Base-by-base conservation (phyloP, 2,113 vertebrate species). In the Engraulis encrasicolus region DNA sequence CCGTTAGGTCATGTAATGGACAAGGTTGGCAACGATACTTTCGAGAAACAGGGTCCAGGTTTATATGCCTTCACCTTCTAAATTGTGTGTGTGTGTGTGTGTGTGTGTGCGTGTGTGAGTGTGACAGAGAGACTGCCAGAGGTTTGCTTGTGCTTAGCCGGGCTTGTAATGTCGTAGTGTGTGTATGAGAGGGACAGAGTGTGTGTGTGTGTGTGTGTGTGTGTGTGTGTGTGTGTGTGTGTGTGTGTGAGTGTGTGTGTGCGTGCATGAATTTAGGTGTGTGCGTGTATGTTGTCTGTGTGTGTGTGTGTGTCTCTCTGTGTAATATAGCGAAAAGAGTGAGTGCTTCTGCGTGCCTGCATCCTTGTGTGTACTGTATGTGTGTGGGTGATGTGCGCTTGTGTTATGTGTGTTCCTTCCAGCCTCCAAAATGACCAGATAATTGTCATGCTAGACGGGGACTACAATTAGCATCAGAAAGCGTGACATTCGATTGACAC, bases 401-500 rank as follows among this genome's bases (percentile, higher is more conserved):
- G 11, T 31, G 23, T n/a, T n/a, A n/a, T 31, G 23, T 27, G 58
- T 15, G 3, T 45, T 45, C 58, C 14, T 6, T 23, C 58, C 48
- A 85, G 82, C 49, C 74, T 71, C 86, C 74, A 78, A 88, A 89
- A 89, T 86, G 78, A 88, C 85, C 37, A 78, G 84, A 83, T 87
- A 23, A 78, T 23, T 89, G 89, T 36, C 82, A 61, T 71, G 20
- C 77, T 78, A 83, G 83, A 87, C 81, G 77, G 86, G 84, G 81
- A 81, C 82, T 78, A 52, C 80, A 86, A 84, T 91, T 89, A 89
- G 71, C 83, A 85, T 89, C 79, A 89, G 86, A 84, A 86, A 89
- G 80, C 85, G 87, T 78, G 50, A 80, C 81, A 84, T 86, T 87
- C 85, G 80, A 81, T 38, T 85, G 86, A 83, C 89, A 88, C 18